Conservation (phyloP, 1,140 invertebrate genomes). For the Aporrectodea caliginosa region DNA sequence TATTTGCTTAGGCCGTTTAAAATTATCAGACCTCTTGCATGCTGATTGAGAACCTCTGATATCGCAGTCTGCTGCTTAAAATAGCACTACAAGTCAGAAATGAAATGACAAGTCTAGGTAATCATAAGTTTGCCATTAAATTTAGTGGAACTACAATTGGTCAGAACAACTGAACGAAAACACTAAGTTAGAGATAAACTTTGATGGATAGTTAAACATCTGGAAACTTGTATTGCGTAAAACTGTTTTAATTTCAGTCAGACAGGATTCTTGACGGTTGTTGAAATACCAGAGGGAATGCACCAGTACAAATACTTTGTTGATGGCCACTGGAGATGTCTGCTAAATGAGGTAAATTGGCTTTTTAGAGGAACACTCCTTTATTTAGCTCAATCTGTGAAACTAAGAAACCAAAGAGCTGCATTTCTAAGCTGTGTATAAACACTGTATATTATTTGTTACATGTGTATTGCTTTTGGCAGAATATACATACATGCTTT, state of each 20-base stretch:
- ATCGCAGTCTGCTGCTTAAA: background rate
- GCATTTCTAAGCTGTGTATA: too few relatives aligned
- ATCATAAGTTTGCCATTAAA: too few relatives aligned
- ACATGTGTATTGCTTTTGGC: too few relatives aligned
- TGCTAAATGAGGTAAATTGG: background rate
- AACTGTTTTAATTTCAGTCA: conserved; percentile 59
- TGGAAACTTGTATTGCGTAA: background rate
- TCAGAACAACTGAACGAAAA: background rate
- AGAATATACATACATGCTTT: too few relatives aligned
- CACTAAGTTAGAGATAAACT: background rate
- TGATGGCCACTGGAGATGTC: conserved; percentile 67
- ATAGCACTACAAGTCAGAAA: background rate
- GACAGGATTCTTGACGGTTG: conserved; percentile 76
- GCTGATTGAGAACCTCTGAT: too few relatives aligned
- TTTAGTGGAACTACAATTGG: background rate
- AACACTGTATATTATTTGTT: too few relatives aligned
- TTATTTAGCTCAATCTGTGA: too few relatives aligned
- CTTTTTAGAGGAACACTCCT: too few relatives aligned
- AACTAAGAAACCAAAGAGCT: too few relatives aligned
- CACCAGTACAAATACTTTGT: conserved; percentile 99
- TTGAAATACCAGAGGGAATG: conserved; percentile 92
- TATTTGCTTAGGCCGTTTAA: too few relatives aligned
- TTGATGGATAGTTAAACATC: background rate
- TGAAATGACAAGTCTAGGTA: background rate
- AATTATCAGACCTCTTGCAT: too few relatives aligned